phyloP scores from a whole-genome alignment of 2,888 invertebrate genomes.

The Hyposoter didymator region DNA sequence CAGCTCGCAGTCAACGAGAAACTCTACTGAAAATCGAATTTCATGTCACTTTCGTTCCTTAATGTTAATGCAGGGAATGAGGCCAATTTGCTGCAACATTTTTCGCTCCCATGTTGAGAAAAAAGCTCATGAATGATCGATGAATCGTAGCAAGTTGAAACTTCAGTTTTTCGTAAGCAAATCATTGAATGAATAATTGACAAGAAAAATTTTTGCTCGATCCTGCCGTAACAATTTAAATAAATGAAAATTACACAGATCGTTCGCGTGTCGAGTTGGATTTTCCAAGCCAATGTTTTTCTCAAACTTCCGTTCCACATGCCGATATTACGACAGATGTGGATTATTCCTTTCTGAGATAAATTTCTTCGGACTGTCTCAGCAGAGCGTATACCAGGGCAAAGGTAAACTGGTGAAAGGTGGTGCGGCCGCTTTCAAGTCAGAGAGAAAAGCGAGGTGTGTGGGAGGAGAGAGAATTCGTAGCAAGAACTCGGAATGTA shows the following conservation, averaged over 20 bases:
- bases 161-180: background rate
- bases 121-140: too few relatives aligned
- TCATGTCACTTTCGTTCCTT: background rate
- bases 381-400: background rate
- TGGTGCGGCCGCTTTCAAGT: conserved; percentile 1
- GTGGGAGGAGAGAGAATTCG: conserved; percentile 65
- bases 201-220: background rate
- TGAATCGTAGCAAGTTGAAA: too few relatives aligned
- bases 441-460: conserved; percentile 44
- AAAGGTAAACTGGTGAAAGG: conserved; percentile 7
- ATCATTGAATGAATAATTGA: background rate
- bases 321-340: background rate
- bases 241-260: background rate
- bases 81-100: background rate
- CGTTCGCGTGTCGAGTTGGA: background rate
- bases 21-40: background rate
- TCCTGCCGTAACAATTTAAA: background rate
- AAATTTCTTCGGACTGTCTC: background rate
- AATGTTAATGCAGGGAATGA: background rate
- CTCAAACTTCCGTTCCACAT: background rate
- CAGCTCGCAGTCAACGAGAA: conserved; percentile 1
- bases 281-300: background rate
- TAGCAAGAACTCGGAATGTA: conserved; percentile 79
- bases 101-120: background rate
- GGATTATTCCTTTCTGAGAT: conserved; percentile 7